Evolutionary conservation across 2,797 vertebrate genomes (phyloP).

Genomic region (Novumbra hubbsi): DNA sequence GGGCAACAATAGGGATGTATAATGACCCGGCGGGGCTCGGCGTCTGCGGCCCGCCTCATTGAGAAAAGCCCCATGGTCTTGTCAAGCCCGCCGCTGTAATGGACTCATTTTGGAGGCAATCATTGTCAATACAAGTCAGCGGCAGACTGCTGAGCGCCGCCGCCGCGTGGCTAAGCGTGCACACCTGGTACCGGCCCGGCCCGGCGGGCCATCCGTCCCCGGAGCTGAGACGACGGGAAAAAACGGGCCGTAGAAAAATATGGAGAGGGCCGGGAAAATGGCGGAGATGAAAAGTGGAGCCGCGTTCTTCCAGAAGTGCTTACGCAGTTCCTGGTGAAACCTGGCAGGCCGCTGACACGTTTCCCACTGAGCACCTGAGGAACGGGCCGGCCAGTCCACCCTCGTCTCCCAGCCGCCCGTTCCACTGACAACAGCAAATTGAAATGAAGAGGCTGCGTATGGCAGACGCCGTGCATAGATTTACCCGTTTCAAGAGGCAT

Average conservation of each 20-base stretch:
- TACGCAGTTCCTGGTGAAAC: constrained; percentile 81
- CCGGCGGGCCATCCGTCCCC: constrained; percentile 79
- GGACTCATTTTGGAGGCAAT: constrained; percentile 89
- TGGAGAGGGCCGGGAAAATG: constrained; percentile 61
- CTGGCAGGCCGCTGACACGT: constrained; percentile 79
- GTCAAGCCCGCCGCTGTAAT: constrained; percentile 86
- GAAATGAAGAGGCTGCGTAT: constrained; percentile 88
- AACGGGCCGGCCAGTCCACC: constrained; percentile 71
- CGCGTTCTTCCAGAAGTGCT: constrained; percentile 81
- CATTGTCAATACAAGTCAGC: constrained; percentile 89
- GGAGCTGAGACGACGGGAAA: constrained; percentile 80
- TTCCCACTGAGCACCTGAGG: constrained; percentile 81
- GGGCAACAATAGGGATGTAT: constrained; percentile 68
- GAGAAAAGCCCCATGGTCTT: constrained; percentile 62
- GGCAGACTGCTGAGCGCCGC: constrained; percentile 67
- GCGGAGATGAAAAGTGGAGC: constrained; percentile 85
- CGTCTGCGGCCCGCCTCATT: constrained; percentile 42
- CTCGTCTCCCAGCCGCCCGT: constrained; percentile 73
- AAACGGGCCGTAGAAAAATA: constrained; percentile 71
- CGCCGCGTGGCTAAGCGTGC: constrained; percentile 35
- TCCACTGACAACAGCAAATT: constrained; percentile 87
- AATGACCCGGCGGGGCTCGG: constrained; percentile 66
- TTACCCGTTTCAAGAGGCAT: constrained; percentile 83
- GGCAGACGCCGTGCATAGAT: constrained; percentile 79
- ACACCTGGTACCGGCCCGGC: constrained; percentile 73